Evolutionary conservation across 2,113 vertebrate genomes (phyloP).

Genomic region (Pseudonaja textilis): DNA sequence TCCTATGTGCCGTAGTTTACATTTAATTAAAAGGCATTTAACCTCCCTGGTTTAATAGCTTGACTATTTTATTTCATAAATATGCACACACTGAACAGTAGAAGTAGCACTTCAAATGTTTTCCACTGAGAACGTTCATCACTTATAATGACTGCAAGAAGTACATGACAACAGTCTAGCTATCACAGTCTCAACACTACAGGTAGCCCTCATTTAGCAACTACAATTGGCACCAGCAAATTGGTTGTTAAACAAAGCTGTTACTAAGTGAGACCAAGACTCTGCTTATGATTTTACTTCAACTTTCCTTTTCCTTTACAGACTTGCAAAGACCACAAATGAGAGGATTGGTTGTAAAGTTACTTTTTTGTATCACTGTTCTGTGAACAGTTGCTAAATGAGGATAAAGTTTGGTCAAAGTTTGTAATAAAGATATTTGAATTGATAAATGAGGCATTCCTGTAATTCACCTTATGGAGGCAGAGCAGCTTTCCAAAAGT

Average conservation of each 20-base stretch:
- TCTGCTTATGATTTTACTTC: not conserved
- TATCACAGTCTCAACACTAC: not conserved
- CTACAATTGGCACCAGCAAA: not conserved
- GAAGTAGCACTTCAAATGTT: not conserved
- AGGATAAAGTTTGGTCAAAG: not conserved
- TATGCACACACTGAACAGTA: not conserved
- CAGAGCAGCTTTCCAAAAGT: not conserved
- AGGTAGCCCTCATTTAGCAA: not conserved
- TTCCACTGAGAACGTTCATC: not conserved
- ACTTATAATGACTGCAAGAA: not conserved
- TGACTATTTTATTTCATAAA: not conserved
- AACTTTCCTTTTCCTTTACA: not conserved
- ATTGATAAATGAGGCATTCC: not conserved
- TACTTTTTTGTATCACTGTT: not conserved
- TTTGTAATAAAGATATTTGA: not conserved
- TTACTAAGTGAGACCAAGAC: not conserved
- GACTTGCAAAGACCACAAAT: not conserved
- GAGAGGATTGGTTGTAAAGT: not conserved
- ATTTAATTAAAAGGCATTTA: slow-evolving; percentile 8
- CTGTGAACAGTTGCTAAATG: not conserved
- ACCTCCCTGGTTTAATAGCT: not conserved
- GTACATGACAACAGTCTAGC: not conserved
- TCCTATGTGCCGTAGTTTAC: not conserved
- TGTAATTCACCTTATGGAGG: not conserved
- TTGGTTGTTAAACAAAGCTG: not conserved